Conservation (phyloP, 2,888 invertebrate genomes). For the Notodonta ziczac region DNA sequence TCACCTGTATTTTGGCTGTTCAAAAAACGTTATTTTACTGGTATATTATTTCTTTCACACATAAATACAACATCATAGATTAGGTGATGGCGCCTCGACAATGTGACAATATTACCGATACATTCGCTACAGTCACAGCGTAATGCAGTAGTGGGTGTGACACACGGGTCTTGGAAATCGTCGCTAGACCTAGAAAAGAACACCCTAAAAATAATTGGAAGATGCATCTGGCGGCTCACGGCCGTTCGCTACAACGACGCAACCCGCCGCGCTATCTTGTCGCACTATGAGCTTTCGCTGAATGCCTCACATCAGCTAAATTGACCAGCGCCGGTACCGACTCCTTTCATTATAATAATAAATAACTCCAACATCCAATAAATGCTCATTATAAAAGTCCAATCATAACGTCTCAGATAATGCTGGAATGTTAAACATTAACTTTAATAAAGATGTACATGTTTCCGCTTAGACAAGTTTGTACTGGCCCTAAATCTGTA, state of each 20-base stretch:
- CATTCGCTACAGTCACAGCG: slow-evolving; percentile 73
- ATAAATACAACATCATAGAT: slow-evolving; percentile 79
- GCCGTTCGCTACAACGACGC: slow-evolving; percentile 51
- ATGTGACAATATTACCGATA: slow-evolving; percentile 81
- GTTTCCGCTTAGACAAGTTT: slow-evolving; percentile 57
- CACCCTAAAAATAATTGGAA: slow-evolving; percentile 78
- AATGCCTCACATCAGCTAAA: slow-evolving; percentile 73
- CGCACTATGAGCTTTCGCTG: slow-evolving; percentile 58
- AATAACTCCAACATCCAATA: slow-evolving; percentile 79
- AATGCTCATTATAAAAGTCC: slow-evolving; percentile 79
- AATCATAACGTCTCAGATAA: slow-evolving; percentile 76
- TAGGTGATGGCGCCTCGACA: slow-evolving; percentile 76
- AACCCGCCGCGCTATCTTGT: slow-evolving; percentile 53
- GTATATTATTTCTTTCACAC: slow-evolving; percentile 79
- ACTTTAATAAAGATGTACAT: slow-evolving; percentile 80
- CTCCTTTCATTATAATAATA: slow-evolving; percentile 72
- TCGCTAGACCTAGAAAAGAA: slow-evolving; percentile 83
- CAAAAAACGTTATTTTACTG: slow-evolving; percentile 82
- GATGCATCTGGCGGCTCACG: slow-evolving; percentile 51
- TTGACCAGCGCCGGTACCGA: slow-evolving; percentile 65
- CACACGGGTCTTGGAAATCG: slow-evolving; percentile 67
- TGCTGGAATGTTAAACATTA: slow-evolving; percentile 84
- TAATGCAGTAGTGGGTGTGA: slow-evolving; percentile 62
- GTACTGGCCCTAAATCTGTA: slow-evolving; percentile 73
- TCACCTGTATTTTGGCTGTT: slow-evolving; percentile 83